Percentiles rank a stretch among this genome's conserved stretches.
Evolutionary conservation across 2,113 vertebrate species (phyloP).

Genomic region (Ciconia boyciana): DNA sequence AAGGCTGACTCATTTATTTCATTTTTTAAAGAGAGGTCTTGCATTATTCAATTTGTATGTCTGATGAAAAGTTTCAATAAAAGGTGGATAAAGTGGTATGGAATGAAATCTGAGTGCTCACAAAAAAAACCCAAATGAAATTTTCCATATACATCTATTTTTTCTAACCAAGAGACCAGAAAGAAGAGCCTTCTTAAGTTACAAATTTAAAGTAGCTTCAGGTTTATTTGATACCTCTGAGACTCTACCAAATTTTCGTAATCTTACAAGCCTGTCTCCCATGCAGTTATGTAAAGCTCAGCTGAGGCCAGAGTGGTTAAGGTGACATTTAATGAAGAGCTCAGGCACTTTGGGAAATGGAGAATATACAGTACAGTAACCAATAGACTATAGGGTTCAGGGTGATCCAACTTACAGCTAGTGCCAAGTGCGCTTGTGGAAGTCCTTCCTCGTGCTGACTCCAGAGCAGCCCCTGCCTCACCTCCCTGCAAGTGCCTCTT

Average conservation of each 20-base stretch:
- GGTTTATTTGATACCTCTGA: neutral
- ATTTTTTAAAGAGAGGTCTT: neutral
- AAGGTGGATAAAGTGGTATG: neutral
- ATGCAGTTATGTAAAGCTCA: neutral
- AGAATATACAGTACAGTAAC: neutral
- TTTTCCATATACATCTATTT: neutral
- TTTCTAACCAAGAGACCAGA: neutral
- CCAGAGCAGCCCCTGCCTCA: neutral
- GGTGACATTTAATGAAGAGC: neutral
- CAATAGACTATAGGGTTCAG: neutral
- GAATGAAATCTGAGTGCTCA: neutral
- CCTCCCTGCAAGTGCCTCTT: neutral
- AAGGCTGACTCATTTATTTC: neutral
- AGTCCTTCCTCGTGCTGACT: neutral
- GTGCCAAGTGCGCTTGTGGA: neutral
- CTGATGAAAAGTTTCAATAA: constrained; percentile 7
- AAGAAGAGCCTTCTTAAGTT: neutral
- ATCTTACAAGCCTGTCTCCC: neutral
- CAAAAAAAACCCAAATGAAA: neutral
- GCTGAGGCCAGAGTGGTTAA: neutral
- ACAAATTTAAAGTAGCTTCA: neutral
- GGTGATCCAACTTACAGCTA: neutral
- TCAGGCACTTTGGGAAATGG: neutral
- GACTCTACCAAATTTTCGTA: neutral
- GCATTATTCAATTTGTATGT: neutral